A percentile compares a stretch with the other conserved stretches of the same genome.
phyloP scores from a whole-genome alignment of 2,113 vertebrate genomes.

The Pantherophis guttatus region DNA sequence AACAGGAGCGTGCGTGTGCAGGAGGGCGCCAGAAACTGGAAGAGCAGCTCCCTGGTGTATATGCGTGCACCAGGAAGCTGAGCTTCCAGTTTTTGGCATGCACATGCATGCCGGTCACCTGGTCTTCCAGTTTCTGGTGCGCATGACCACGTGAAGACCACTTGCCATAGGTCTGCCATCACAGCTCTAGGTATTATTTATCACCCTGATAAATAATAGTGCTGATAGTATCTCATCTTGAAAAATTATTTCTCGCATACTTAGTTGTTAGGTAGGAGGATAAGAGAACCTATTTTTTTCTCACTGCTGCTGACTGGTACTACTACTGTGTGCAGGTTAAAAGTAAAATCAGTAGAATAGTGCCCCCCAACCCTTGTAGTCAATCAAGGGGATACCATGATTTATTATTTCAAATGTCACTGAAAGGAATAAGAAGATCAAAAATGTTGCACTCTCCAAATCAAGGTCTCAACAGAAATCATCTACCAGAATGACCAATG shows the following conservation, averaged over 20 bases:
- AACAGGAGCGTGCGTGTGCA: accelerated
- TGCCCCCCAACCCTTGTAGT: neutral
- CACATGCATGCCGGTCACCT: no score
- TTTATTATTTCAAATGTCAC: neutral
- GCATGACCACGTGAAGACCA: no score
- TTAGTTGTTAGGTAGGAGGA: neutral
- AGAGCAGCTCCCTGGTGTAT: no score
- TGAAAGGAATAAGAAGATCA: neutral
- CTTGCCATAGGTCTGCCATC: no score
- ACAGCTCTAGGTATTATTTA: neutral
- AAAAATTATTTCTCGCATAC: neutral
- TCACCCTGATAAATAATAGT: no score
- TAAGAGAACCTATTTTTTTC: neutral
- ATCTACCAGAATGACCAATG: neutral
- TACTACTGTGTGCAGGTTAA: neutral
- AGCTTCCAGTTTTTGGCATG: no score
- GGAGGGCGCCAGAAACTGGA: no score
- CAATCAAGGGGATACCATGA: neutral
- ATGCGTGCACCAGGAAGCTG: no score
- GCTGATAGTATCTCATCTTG: neutral
- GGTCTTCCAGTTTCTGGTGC: no score
- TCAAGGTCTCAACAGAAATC: neutral
- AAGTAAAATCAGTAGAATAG: neutral
- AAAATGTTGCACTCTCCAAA: neutral
- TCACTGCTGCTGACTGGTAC: neutral